Conservation (phyloP, 2,113 vertebrate species). For the Vicugna pacos region DNA sequence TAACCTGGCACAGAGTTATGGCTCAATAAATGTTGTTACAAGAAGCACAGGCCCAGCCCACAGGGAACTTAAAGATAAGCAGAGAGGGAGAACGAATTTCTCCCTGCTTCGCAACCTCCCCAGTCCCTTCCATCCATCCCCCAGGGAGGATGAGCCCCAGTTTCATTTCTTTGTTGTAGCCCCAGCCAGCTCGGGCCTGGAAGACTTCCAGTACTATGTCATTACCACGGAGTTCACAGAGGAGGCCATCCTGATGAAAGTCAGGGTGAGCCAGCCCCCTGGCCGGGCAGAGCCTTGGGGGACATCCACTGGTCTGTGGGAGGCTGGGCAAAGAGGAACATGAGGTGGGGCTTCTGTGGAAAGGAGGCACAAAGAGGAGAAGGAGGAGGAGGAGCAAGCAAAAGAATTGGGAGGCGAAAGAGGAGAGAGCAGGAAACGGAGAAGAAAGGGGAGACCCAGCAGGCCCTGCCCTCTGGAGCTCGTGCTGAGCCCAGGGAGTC, state of each 20-base stretch:
- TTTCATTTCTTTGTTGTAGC: not conserved
- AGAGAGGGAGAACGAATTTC: not conserved
- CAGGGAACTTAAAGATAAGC: not conserved
- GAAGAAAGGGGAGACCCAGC: not conserved
- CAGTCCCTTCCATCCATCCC: no score
- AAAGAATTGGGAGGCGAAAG: not conserved
- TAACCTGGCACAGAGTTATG: not conserved
- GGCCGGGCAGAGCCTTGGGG: not conserved
- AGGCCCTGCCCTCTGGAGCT: not conserved
- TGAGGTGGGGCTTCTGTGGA: not conserved
- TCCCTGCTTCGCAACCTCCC: not conserved
- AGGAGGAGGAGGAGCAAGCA: not conserved
- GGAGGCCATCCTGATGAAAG: slow-evolving; percentile 56
- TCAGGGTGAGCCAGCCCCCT: not conserved
- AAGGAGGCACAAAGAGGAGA: not conserved
- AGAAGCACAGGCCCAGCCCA: not conserved
- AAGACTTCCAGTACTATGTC: slow-evolving; percentile 48
- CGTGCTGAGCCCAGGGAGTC: not conserved
- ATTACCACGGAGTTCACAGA: not conserved
- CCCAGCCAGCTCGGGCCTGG: fast-evolving
- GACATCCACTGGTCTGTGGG: not conserved
- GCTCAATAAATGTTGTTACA: not conserved
- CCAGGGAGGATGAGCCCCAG: not conserved
- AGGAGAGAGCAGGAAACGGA: not conserved
- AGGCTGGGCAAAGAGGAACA: not conserved